These are phyloP conservation scores for Heterocephalus glaber DNA, from an alignment of 2,113 vertebrate species.

Conservation along the genomic window DNA sequence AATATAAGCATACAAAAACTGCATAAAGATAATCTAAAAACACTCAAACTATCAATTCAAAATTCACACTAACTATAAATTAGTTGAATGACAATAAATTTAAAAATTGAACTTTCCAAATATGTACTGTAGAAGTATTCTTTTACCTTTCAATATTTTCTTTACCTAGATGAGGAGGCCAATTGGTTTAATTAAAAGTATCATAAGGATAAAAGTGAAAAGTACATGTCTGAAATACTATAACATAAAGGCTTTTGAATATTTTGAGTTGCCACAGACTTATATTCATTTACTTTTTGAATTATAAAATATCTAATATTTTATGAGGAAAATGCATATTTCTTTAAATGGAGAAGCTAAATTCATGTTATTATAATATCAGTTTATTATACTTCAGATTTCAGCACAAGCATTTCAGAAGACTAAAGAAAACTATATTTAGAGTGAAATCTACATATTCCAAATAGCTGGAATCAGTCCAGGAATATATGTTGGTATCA, in stretches of 20 bases:
- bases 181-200: background rate
- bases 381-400: constrained; percentile 74
- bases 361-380: constrained; percentile 68
- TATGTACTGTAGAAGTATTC: background rate
- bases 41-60: constrained; percentile 60
- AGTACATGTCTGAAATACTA: background rate
- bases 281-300: background rate
- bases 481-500: constrained; percentile 72
- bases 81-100: background rate
- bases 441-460: constrained; percentile 77
- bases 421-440: constrained; percentile 73
- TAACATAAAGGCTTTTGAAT: background rate
- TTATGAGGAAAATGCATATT: constrained; percentile 30
- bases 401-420: constrained; percentile 73
- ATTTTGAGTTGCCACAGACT: background rate
- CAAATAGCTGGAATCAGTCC: constrained; percentile 77
- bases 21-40: constrained; percentile 70
- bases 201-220: background rate
- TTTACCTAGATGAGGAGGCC: background rate
- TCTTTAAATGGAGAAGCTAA: constrained; percentile 61
- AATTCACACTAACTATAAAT: constrained; percentile 46
- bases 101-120: background rate
- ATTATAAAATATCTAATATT: constrained; percentile 60
- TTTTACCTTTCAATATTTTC: background rate
- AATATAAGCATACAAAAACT: constrained; percentile 73